A percentile compares a stretch with the other conserved stretches of the same genome.
phyloP scores from a whole-genome alignment of 1,140 invertebrate species.

The Sitophilus oryzae region DNA sequence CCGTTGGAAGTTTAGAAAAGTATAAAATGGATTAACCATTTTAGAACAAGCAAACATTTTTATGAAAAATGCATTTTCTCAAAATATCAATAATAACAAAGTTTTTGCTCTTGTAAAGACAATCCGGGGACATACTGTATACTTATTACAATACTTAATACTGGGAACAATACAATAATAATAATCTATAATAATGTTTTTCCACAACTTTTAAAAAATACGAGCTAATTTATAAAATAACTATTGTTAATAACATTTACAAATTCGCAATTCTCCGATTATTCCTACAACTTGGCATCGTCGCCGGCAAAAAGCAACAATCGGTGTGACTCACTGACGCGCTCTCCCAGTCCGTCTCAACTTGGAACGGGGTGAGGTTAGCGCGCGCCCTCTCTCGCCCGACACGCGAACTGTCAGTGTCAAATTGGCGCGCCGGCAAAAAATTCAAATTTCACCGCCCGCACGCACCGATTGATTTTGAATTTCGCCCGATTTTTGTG shows the following conservation, averaged over 20 bases:
- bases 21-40: too few species aligned
- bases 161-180: too few species aligned
- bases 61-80: too few species aligned
- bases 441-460: constrained; percentile 24
- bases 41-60: too few species aligned
- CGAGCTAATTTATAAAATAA: too few species aligned
- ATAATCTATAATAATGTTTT: too few species aligned
- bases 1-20: too few species aligned
- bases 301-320: constrained; percentile 24
- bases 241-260: background rate
- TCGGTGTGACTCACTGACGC: constrained; percentile 23
- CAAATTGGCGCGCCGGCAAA: constrained; percentile 13
- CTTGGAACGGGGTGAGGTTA: constrained; percentile 14
- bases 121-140: too few species aligned
- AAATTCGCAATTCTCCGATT: background rate
- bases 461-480: constrained; percentile 7
- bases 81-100: too few species aligned
- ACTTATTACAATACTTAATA: too few species aligned
- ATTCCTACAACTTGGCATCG: constrained; percentile 16
- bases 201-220: too few species aligned
- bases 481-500: constrained; percentile 13
- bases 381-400: constrained; percentile 13
- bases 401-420: constrained; percentile 29
- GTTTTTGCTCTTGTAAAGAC: too few species aligned
- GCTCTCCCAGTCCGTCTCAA: constrained; percentile 21